These are phyloP conservation scores for Cichlasoma orientale DNA, from an alignment of 2,797 vertebrate genomes.

Conservation along the genomic window DNA sequence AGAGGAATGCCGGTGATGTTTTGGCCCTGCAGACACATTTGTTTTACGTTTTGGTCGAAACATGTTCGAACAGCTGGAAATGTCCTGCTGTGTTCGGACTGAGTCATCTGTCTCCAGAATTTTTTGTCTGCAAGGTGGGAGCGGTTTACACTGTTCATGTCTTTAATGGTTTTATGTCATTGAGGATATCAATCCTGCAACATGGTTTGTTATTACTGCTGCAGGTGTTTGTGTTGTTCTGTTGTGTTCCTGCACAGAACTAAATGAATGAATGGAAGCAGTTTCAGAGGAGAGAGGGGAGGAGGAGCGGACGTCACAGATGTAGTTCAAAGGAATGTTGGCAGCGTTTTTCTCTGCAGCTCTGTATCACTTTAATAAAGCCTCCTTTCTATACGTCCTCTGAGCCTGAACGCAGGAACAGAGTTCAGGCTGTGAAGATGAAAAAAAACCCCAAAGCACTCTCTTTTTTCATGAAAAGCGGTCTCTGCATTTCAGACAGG, in stretches of 20 bases:
- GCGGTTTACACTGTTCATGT: background rate
- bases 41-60: background rate
- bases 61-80: background rate
- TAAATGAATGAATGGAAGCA: background rate
- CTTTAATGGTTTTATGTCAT: background rate
- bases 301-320: conserved; percentile 9
- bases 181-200: background rate
- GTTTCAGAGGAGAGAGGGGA: background rate
- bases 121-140: conserved; percentile 11
- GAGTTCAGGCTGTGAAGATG: conserved; percentile 14
- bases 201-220: no score
- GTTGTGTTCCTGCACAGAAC: background rate
- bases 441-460: conserved; percentile 20
- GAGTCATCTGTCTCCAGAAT: background rate
- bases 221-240: background rate
- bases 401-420: conserved; percentile 28
- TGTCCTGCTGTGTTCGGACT: background rate
- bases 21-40: background rate
- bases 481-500: background rate
- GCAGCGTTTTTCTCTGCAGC: conserved; percentile 27
- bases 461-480: conserved; percentile 27
- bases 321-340: conserved; percentile 49
- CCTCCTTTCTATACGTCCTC: conserved; percentile 39
- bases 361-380: conserved; percentile 37
- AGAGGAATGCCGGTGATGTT: background rate